Conservation (phyloP, 1,140 invertebrate genomes). For the Protaetia brevitarsis region DNA sequence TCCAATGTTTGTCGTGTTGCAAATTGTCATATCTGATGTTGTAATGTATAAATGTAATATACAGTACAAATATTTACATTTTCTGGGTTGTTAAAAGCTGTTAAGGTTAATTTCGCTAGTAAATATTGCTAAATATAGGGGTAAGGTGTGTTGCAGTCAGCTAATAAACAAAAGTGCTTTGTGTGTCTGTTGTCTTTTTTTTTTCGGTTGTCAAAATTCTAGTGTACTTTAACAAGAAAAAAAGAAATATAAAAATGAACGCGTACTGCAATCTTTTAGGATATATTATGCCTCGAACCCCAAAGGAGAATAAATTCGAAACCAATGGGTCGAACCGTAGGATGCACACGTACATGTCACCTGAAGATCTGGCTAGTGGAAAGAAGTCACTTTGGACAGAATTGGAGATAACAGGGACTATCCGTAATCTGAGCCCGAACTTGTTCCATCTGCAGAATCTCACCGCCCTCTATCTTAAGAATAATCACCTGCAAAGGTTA, state of each 20-base stretch:
- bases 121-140: neutral
- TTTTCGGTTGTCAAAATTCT: slow-evolving; percentile 25
- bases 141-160: neutral
- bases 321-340: slow-evolving; percentile 60
- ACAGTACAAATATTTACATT: too few relatives aligned
- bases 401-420: slow-evolving; percentile 68
- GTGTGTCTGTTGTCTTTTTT: slow-evolving; percentile 3
- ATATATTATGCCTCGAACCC: slow-evolving; percentile 62
- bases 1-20: too few relatives aligned
- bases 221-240: slow-evolving; percentile 22
- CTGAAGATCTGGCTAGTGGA: slow-evolving; percentile 85
- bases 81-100: too few relatives aligned
- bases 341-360: slow-evolving; percentile 86
- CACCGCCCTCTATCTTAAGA: slow-evolving; percentile 91
- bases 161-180: slow-evolving; percentile 14
- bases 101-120: neutral
- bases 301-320: slow-evolving; percentile 55
- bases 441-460: slow-evolving; percentile 89
- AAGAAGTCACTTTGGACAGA: slow-evolving; percentile 82
- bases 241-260: slow-evolving; percentile 8
- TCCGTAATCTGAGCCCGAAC: slow-evolving; percentile 86
- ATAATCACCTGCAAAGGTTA: slow-evolving; percentile 85
- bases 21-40: too few relatives aligned
- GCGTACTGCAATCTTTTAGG: slow-evolving; percentile 45
- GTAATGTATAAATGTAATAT: too few relatives aligned